phyloP scores from a whole-genome alignment of 2,888 invertebrate genomes.

The Dascillus cervinus region DNA sequence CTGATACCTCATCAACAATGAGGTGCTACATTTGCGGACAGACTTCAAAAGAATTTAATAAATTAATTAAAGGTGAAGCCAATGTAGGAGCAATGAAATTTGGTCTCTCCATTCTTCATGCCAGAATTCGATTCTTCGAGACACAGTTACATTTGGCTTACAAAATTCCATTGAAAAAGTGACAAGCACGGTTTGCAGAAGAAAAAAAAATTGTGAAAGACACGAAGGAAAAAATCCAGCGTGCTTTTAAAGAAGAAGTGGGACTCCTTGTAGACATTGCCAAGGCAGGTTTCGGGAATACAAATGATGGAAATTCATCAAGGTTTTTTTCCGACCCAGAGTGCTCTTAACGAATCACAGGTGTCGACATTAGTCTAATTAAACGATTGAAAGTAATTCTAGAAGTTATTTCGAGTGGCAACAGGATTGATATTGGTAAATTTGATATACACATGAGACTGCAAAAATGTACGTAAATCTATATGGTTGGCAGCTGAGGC shows the following conservation, averaged over 20 bases:
- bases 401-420: slow-evolving; percentile 1
- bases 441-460: slow-evolving; percentile 9
- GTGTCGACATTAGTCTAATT: too few species aligned
- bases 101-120: slow-evolving; percentile 4
- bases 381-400: background rate
- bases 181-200: too few species aligned
- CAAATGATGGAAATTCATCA: slow-evolving; percentile 27
- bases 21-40: slow-evolving; percentile 30
- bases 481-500: slow-evolving; percentile 26
- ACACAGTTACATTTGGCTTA: too few species aligned
- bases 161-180: too few species aligned
- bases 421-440: slow-evolving; percentile 3
- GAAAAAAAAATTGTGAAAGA: too few species aligned
- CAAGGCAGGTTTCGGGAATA: too few species aligned
- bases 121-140: slow-evolving; percentile 3
- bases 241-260: slow-evolving; percentile 22
- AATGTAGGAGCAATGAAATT: slow-evolving; percentile 1
- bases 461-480: slow-evolving; percentile 20
- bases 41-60: slow-evolving; percentile 31
- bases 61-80: slow-evolving; percentile 15
- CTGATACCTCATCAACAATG: slow-evolving; percentile 27
- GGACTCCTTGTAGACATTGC: slow-evolving; percentile 21
- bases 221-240: slow-evolving; percentile 11
- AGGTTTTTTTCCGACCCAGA: slow-evolving; percentile 28
- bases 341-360: slow-evolving; percentile 3